A percentile compares a stretch with the other conserved stretches of the same genome.
Conservation (phyloP, 2,888 invertebrate species). For the Stegana nigrithorax region DNA sequence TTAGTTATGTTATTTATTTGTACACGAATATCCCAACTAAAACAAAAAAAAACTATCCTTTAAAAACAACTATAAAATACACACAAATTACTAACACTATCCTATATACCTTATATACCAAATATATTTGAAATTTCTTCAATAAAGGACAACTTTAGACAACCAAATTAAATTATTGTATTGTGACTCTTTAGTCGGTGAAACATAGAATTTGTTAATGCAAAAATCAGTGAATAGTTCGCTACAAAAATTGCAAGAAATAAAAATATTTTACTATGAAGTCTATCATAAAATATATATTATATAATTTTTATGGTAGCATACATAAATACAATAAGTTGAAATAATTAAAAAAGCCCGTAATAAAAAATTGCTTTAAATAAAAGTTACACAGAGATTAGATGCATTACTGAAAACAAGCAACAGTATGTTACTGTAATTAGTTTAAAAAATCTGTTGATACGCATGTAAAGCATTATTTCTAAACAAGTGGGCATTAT, state of each 20-base stretch:
- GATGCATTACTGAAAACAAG: no score
- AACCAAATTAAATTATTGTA: slow-evolving; percentile 33
- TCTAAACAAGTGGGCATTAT: no score
- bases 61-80: slow-evolving; percentile 2
- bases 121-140: not conserved
- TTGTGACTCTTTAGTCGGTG: slow-evolving; percentile 35
- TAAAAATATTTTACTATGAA: not conserved
- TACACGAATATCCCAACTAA: slow-evolving; percentile 55
- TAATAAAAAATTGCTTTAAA: no score
- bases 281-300: no score
- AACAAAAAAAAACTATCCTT: not conserved
- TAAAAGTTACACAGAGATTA: no score
- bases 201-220: not conserved
- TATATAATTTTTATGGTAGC: not conserved
- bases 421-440: no score
- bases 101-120: slow-evolving; percentile 4
- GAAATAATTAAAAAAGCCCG: no score
- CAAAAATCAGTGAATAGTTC: no score
- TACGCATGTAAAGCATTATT: no score
- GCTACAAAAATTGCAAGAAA: not conserved
- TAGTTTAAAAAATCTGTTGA: no score
- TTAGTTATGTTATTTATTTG: slow-evolving; percentile 36
- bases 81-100: not conserved
- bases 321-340: no score
- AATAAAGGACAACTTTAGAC: not conserved